Evolutionary conservation across 2,113 vertebrate genomes (phyloP), one percentile per base, ranked within the genome.

Genomic region (Ornithorhynchus anatinus): DNA sequence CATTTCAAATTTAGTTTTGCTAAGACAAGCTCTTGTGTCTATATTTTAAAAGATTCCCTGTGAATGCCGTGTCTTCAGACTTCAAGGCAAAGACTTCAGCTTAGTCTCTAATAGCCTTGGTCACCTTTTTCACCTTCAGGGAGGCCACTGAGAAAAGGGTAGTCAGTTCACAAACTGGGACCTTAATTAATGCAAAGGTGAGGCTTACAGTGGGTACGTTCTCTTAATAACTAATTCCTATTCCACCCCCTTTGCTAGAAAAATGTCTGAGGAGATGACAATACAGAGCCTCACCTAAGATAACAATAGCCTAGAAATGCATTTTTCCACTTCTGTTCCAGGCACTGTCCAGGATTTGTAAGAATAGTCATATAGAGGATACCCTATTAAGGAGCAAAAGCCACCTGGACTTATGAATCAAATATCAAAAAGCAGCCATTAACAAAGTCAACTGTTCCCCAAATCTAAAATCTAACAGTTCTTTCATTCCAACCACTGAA

Each of bases 291-390:
- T 87, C 73, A 84, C 64, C 79, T 83, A 80, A 82, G 69, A 72
- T 11, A 7, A 58, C 60, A 69, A 61, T 72, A 65, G 57, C 2
- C 0, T 23, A 3, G 31, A n/a, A 57, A 85, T 63, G 59, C 59
- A 86, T 86, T 84, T 88, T 84, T 79, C 72, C 68, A 77, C 44
- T 64, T 59, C 35, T 79, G 72, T 78, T 31, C 77, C 54, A 75
- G 22, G 85, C 72, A 74, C 59, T 77, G 73, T 84, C 79, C 72
- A 79, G 37, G 54, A 80, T 82, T 69, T 61, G 56, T 78, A 81
- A 51, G 37, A 53, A 66, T 63, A 31, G 37, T 57, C 72, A 56
- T 51, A 61, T 4, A 48, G 50, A 77, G 56, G 42, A 38, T 75
- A 76, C 38, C 58, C 53, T 50, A 74, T 85, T 85, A 69, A 77